Evolutionary conservation across 1,140 invertebrate species (phyloP).

Genomic region (Temnothorax longispinosus): DNA sequence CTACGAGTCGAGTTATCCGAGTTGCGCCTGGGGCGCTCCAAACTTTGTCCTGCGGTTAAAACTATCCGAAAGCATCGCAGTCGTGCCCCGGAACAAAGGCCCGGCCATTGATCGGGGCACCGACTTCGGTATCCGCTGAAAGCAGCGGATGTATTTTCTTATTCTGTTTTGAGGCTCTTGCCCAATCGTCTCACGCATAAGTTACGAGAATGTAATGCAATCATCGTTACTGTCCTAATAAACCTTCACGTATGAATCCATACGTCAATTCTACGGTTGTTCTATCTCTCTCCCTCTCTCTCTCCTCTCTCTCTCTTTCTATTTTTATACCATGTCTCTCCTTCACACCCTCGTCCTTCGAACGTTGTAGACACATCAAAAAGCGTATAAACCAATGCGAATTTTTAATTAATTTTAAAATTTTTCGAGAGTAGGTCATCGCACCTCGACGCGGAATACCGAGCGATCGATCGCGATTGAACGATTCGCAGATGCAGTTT

Average conservation of each 20-base stretch:
- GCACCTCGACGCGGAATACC: background rate
- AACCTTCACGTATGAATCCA: slow-evolving; percentile 78
- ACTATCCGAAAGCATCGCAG: slow-evolving; percentile 76
- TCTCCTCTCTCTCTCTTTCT: background rate
- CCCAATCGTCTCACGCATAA: slow-evolving; percentile 79
- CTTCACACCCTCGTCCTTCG: too few relatives aligned
- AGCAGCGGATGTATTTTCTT: slow-evolving; percentile 82
- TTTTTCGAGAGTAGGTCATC: background rate
- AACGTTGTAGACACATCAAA: background rate
- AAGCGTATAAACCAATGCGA: background rate
- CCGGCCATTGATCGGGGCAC: slow-evolving; percentile 64
- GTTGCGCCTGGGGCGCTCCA: slow-evolving; percentile 69
- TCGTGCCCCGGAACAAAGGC: slow-evolving; percentile 68
- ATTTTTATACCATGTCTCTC: background rate
- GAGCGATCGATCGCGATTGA: background rate
- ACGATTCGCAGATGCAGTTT: background rate
- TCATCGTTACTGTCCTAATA: slow-evolving; percentile 82
- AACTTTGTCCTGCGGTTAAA: slow-evolving; percentile 75
- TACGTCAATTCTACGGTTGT: slow-evolving; percentile 33
- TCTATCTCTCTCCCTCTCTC: background rate
- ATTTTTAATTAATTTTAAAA: background rate
- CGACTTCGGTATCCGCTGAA: slow-evolving; percentile 76
- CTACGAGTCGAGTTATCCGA: slow-evolving; percentile 68
- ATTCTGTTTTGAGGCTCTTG: slow-evolving; percentile 82
- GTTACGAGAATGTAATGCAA: slow-evolving; percentile 82